Conservation (phyloP, 2,888 invertebrate genomes). For the Strigamia maritima region DNA sequence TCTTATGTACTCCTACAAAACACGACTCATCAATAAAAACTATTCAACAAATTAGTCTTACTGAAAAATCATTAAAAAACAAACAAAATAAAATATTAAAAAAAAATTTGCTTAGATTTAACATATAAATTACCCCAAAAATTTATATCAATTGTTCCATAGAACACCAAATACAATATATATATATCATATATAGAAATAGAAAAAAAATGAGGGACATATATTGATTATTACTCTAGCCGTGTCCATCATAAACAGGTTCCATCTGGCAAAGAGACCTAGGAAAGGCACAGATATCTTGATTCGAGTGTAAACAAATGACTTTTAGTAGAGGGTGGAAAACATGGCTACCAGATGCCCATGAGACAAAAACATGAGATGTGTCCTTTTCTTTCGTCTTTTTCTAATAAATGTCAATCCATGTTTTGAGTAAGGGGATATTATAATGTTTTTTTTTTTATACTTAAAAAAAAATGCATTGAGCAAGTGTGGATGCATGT, state of each 20-base stretch:
- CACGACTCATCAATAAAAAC: too few species aligned
- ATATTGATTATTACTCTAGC: constrained; percentile 22
- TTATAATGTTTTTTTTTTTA: background rate
- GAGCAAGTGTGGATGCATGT: constrained; percentile 14
- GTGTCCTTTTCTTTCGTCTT: background rate
- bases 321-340: background rate
- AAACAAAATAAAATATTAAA: background rate
- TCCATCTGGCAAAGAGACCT: constrained; percentile 22
- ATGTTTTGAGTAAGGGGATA: background rate
- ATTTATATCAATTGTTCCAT: background rate
- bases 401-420: background rate
- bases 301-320: constrained; percentile 20
- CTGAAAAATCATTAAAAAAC: background rate
- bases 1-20: background rate
- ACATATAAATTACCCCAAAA: background rate
- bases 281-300: constrained; percentile 10
- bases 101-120: background rate
- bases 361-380: background rate
- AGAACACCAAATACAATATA: background rate
- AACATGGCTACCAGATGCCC: constrained; percentile 27
- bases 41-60: background rate
- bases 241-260: constrained; percentile 18
- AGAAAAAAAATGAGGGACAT: background rate
- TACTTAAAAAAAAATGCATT: background rate
- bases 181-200: background rate